Evolutionary conservation across 2,797 vertebrate species (phyloP).

Genomic region (Balearica regulorum): DNA sequence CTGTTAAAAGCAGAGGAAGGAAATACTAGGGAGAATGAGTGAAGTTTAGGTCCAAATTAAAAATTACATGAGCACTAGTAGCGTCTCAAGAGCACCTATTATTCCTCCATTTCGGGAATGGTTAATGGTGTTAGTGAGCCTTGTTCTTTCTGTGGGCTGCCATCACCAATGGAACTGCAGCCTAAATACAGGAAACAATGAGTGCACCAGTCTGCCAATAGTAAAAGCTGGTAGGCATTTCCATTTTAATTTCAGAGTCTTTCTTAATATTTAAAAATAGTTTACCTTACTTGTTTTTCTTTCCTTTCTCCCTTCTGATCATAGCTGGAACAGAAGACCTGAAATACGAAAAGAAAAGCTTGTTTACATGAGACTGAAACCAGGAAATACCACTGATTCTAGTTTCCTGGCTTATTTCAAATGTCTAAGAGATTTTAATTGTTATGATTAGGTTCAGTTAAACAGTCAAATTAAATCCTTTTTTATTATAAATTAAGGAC

Average conservation of each 20-base stretch:
- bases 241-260: neutral
- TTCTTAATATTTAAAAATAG: neutral
- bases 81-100: neutral
- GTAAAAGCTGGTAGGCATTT: neutral
- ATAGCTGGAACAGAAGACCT: neutral
- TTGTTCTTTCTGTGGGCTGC: neutral
- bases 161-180: neutral
- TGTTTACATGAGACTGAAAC: neutral
- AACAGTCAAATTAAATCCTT: neutral
- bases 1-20: neutral
- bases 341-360: neutral
- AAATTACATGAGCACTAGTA: neutral
- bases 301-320: neutral
- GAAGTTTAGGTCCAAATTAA: neutral
- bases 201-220: neutral
- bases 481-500: neutral
- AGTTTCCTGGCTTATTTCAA: neutral
- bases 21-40: accelerated
- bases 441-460: neutral
- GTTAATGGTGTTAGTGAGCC: neutral
- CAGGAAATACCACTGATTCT: neutral
- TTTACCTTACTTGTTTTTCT: neutral
- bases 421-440: neutral
- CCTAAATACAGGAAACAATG: neutral
- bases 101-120: neutral